phyloP scores from a whole-genome alignment of 2,888 invertebrate species.

The Pardosa pseudoannulata region DNA sequence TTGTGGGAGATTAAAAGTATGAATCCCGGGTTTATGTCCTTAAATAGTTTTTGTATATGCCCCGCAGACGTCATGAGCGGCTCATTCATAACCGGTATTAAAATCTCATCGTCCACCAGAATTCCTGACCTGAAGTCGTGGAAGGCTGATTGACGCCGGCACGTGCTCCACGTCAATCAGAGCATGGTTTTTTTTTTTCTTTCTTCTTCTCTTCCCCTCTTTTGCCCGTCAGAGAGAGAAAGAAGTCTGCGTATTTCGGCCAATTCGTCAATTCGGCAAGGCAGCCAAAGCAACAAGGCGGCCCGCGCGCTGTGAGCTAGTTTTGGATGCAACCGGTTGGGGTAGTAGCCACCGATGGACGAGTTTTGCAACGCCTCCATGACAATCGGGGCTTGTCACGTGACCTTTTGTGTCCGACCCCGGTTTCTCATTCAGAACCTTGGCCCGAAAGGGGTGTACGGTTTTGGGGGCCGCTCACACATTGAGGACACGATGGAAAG shows the following conservation, averaged over 20 bases:
- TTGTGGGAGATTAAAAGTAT: too few species aligned
- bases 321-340: slow-evolving; percentile 17
- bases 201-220: too few species aligned
- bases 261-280: neutral
- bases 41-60: too few species aligned
- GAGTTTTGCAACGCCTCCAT: slow-evolving; percentile 33
- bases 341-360: neutral
- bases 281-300: neutral
- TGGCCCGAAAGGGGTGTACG: slow-evolving; percentile 5
- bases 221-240: too few species aligned
- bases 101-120: too few species aligned
- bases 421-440: slow-evolving; percentile 10
- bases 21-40: too few species aligned
- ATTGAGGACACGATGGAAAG: neutral
- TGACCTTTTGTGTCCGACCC: slow-evolving; percentile 26
- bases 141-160: too few species aligned
- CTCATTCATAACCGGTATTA: too few species aligned
- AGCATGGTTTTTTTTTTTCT: too few species aligned
- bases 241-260: neutral
- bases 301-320: neutral
- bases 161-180: too few species aligned
- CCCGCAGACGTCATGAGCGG: too few species aligned
- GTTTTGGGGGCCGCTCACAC: neutral
- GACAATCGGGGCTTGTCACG: slow-evolving; percentile 47
- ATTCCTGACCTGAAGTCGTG: too few species aligned